Base-by-base conservation (phyloP, 2,797 vertebrate species). In the Percopsis omiscomaycus region DNA sequence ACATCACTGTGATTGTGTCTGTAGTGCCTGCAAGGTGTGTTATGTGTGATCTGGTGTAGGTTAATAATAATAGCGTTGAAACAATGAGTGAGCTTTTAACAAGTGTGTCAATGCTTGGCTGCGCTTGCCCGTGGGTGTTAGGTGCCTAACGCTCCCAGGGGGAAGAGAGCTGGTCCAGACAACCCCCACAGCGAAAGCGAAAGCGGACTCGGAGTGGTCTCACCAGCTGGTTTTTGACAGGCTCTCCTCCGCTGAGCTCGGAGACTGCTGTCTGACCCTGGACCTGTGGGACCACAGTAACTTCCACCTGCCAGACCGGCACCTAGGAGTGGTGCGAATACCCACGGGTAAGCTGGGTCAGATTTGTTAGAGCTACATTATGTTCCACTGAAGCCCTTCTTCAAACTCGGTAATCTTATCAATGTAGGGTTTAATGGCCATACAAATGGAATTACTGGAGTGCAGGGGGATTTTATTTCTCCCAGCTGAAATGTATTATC, bases 211-310 rank as follows among this genome's bases (percentile, higher is more conserved):
- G 2, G 88, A 85, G 47, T 92, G 91, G 90, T 88, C 89, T n/a
- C 86, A 92, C 63, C 84, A 90, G 68, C 90, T 94, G 10, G 74
- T 84, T 30, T 94, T 93, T 68, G 78, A 65, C 9, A 87, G 84
- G 0, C 63, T 92, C 2, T 90, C 62, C 2, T 54, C 58, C 8
- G 71, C 77, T 5, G 89, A 92, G 74, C 86, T 94, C 10, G 79
- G 73, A 64, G 81, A 82, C 1, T 79, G 88, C 0, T 80, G 75
- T 57, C 62, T 93, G 22, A 79, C 89, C 28, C 67, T 92, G 67
- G 89, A 89, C 0, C 79, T 93, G 22, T 93, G 90, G 90, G 90
- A 90, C 67, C 87, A 91, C 64, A 50, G 66, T 56, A 0, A 74
- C 51, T 85, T 84, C 29, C 80, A 90, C 1, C 59, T 85, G 50